Evolutionary conservation across 2,797 vertebrate species (phyloP).

Genomic region (Spinus olivaceus): DNA sequence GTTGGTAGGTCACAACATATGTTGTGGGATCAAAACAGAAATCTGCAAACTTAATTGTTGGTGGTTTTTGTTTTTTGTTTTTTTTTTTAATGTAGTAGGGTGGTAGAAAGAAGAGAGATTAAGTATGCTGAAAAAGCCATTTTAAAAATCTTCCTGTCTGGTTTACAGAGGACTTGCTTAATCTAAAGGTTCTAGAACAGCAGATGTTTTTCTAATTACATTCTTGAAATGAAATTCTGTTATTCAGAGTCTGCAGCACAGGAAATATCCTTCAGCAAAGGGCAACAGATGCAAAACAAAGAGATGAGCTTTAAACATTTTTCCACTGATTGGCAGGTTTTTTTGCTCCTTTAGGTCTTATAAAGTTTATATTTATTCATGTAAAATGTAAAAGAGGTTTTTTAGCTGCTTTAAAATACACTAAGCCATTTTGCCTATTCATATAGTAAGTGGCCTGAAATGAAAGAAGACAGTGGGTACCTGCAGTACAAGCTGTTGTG

Average conservation of each 20-base stretch:
- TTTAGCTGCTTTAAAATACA: constrained; percentile 1
- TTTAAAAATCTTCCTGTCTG: background rate
- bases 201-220: constrained; percentile 68
- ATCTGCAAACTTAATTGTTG: background rate
- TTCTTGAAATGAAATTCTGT: constrained; percentile 64
- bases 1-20: background rate
- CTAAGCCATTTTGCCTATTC: background rate
- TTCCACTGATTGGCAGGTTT: constrained; percentile 31
- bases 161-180: background rate
- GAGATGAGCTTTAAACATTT: constrained; percentile 64
- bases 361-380: constrained; percentile 54
- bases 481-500: background rate
- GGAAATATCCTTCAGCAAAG: constrained; percentile 64
- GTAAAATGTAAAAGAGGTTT: constrained; percentile 38
- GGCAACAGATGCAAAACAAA: constrained; percentile 63
- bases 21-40: background rate
- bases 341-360: constrained; percentile 15
- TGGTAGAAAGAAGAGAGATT: background rate
- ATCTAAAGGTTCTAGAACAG: constrained; percentile 37
- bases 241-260: constrained; percentile 15
- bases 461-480: background rate
- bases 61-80: rapidly evolving
- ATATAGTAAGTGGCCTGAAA: background rate
- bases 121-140: background rate
- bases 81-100: background rate